Conservation (phyloP, 2,888 invertebrate genomes). For the Scrobipalpa costella region DNA sequence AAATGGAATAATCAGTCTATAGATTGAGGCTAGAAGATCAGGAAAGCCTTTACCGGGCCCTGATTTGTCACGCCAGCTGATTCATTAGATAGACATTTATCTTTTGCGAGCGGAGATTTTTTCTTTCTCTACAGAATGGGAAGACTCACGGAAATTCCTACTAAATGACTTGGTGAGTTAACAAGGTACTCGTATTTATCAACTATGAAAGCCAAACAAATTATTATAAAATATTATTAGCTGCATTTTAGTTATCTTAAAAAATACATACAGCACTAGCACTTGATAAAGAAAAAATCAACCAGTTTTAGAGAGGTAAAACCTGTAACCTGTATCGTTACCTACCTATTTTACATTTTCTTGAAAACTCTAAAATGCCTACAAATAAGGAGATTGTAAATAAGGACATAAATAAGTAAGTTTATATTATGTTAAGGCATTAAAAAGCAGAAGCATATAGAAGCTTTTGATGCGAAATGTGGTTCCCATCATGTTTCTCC, state of each 20-base stretch:
- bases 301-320: no score
- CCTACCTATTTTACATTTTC: no score
- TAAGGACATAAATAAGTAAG: conserved; percentile 10
- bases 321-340: no score
- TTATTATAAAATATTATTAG: no score
- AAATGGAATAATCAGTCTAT: conserved; percentile 54
- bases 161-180: not conserved
- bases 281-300: no score
- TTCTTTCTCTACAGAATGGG: not conserved
- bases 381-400: not conserved
- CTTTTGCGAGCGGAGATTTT: conserved; percentile 51
- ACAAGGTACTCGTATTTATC: no score
- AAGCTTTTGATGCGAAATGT: conserved; percentile 49
- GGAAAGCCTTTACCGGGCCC: conserved; percentile 63
- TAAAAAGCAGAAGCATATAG: conserved; percentile 39
- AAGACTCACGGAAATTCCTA: not conserved
- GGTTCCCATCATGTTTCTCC: conserved; percentile 31
- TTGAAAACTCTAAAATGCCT: no score
- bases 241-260: no score
- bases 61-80: conserved; percentile 76
- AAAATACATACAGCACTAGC: no score
- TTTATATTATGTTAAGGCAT: conserved; percentile 39
- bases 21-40: conserved; percentile 64
- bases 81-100: conserved; percentile 73
- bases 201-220: no score